Evolutionary conservation across 2,888 invertebrate species (phyloP), one percentile per base, ranked within the genome.

Genomic region (Eledona agricola): DNA sequence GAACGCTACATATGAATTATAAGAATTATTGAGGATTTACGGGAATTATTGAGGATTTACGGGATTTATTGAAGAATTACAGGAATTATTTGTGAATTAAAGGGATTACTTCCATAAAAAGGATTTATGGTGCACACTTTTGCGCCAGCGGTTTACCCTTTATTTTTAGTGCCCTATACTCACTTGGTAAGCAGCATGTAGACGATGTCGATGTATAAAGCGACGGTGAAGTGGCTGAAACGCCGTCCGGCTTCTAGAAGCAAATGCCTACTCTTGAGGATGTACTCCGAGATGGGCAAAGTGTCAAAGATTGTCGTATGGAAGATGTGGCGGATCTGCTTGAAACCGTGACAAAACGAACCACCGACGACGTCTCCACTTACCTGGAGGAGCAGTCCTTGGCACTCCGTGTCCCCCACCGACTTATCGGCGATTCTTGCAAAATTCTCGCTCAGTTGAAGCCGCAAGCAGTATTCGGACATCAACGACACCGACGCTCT

Each of bases 301-400:
- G 60, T 51, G 3, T 54, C 63, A 28, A 38, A 54, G n/a, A 55
- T 55, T 11, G 60, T 54, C 26, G 61, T 59, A 57, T 66, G 64
- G 4, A 74, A 49, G 22, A 74, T 57, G 55, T 69, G 63, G 26
- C 58, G 62, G n/a, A 71, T 52, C 73, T 74, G n/a, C n/a, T n/a
- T n/a, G 34, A 43, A 64, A 69, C 40, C 47, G n/a, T n/a, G 34
- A 43, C 6, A 34, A 37, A 17, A 17, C 11, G 16, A 22, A 3
- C 17, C 0, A 9, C 20, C 61, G 13, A 22, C 11, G 20, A 20
- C 23, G 35, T 77, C 79, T 79, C 54, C 7, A 64, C 64, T 67
- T 72, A 86, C 87, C 80, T 87, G 87, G 29, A 88, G 73, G 32
- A 87, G 72, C 51, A 82, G 72, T 10, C 89, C 90, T 72, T 90